These are phyloP conservation scores for Microcebus griseorufus DNA, from an alignment of 2,113 vertebrate species.

Conservation along the genomic window DNA sequence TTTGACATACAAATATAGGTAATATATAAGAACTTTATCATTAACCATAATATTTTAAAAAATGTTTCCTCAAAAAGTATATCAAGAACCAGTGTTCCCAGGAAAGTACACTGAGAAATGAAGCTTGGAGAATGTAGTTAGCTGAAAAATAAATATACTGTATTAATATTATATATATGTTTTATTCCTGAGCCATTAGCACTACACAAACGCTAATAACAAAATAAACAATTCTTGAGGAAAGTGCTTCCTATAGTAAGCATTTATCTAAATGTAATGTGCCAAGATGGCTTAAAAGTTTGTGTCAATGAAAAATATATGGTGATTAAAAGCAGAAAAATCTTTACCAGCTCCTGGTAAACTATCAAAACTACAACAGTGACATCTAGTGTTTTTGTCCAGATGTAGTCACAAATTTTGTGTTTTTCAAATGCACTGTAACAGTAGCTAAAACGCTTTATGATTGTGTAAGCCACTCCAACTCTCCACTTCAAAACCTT, in stretches of 20 bases:
- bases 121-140: neutral
- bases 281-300: neutral
- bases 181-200: neutral
- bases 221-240: neutral
- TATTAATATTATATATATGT: neutral
- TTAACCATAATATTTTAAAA: neutral
- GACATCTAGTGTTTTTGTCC: conserved; percentile 81
- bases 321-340: neutral
- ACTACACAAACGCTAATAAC: neutral
- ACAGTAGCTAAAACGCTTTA: neutral
- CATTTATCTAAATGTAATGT: neutral
- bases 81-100: neutral
- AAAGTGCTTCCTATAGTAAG: neutral
- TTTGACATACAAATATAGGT: neutral
- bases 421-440: accelerated
- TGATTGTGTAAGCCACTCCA: neutral
- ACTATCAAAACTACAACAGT: conserved; percentile 74
- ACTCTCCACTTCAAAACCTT: neutral
- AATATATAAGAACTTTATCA: neutral
- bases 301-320: neutral
- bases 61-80: neutral
- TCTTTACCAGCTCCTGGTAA: neutral
- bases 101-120: neutral
- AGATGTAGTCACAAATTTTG: neutral
- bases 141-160: neutral